Evolutionary conservation across 2,797 vertebrate genomes (phyloP), one percentile per base, ranked within the genome.

Genomic region (Mergus octosetaceus): DNA sequence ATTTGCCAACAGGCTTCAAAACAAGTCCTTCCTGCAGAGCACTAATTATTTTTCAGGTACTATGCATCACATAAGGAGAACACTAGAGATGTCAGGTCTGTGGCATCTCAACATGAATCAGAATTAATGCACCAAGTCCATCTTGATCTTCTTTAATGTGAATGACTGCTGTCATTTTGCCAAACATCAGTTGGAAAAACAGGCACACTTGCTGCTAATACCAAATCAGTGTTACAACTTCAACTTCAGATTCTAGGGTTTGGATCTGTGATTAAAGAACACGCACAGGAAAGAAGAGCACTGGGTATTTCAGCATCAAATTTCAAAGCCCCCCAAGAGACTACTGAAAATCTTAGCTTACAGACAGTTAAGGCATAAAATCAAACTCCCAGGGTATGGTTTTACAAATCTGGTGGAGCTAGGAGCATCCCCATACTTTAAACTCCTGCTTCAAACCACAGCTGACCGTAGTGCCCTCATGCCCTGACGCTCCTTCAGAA

Each of bases 1-100:
- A 19, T 51, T 74, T 68, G 30, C 47, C 34, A 93, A 41, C 34
- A 85, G 24, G 30, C 64, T 39, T 74, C 69, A 68, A 56, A 88
- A 83, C 38, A 68, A 80, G 53, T 43, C 41, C 49, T 36, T 85
- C 60, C 32, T 71, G 66, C 71, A 89, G 72, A 75, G 24, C 41
- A 39, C n/a, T 21, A n/a, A 87, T 89, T 85, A 87, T 51, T 87
- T 85, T 66, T 68, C 47, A 85, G 38, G 18, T 70, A 45, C 47
- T 32, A 3, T 0, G 14, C 14, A 13, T 60, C 12, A 9, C 8
- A 11, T 4, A 34, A 87, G 13, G 53, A 60, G 16, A 77, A 77
- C 8, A 8, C 13, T 19, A 58, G 64, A 93, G 39, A 49, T 13
- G 36, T 1, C 34, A 70, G 69, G 70, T 36, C 32, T 41, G 56